Evolutionary conservation across 2,888 invertebrate genomes (phyloP).

Genomic region (Anorthoa munda): DNA sequence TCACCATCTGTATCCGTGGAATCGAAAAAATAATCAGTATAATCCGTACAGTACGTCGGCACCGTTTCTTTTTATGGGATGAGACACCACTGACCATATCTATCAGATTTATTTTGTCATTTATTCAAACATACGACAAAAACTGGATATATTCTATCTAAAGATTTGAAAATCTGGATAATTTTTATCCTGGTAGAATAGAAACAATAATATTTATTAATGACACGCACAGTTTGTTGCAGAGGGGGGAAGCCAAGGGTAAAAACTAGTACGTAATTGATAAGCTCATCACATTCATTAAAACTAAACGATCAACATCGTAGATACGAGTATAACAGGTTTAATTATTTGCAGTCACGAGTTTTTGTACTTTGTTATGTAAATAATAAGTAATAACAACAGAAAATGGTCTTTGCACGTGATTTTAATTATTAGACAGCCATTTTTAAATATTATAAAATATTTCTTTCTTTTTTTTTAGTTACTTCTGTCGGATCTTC

Average conservation of each 20-base stretch:
- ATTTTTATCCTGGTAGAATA: too few relatives aligned
- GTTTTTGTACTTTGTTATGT: constrained; percentile 22
- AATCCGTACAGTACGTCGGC: too few relatives aligned
- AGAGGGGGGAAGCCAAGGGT: too few relatives aligned
- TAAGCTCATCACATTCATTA: constrained; percentile 38
- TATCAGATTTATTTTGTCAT: too few relatives aligned
- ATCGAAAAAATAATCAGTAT: too few relatives aligned
- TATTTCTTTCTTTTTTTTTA: not conserved
- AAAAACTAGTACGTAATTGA: not conserved
- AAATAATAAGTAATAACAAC: constrained; percentile 31
- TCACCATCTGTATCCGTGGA: too few relatives aligned
- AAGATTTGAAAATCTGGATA: too few relatives aligned
- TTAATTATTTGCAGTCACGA: constrained; percentile 38
- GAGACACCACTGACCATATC: too few relatives aligned
- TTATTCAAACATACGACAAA: not conserved
- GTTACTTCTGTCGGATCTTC: not conserved
- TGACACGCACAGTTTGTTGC: too few relatives aligned
- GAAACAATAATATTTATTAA: too few relatives aligned
- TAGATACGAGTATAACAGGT: constrained; percentile 40
- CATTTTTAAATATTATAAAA: constrained; percentile 13
- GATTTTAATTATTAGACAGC: not conserved
- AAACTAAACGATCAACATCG: constrained; percentile 13
- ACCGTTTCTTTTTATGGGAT: too few relatives aligned
- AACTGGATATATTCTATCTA: not conserved
- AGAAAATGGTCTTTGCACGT: constrained; percentile 1